Conservation (phyloP, 2,888 invertebrate genomes). For the Amaurobius ferox region DNA sequence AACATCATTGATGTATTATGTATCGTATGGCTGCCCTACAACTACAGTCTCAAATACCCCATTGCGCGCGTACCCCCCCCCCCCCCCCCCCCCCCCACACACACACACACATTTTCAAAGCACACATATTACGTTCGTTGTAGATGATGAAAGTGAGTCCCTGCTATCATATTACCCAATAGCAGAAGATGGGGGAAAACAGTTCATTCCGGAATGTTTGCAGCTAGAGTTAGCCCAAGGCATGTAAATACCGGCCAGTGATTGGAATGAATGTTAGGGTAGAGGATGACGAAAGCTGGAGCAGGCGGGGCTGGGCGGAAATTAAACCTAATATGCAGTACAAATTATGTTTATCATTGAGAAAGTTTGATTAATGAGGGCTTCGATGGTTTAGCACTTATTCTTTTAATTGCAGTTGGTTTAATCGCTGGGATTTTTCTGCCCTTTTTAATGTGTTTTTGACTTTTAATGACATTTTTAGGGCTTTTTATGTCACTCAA, state of each 20-base stretch:
- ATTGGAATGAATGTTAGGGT: background rate
- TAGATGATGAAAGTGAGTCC: slow-evolving; percentile 1
- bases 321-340: too few species aligned
- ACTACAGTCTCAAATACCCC: background rate
- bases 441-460: too few species aligned
- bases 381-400: too few species aligned
- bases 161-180: background rate
- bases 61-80: background rate
- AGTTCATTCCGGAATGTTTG: background rate
- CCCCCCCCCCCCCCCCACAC: background rate
- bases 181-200: background rate
- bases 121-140: slow-evolving; percentile 1
- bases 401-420: too few species aligned
- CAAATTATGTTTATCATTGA: too few species aligned
- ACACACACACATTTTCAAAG: background rate
- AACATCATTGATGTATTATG: background rate
- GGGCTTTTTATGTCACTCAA: too few species aligned
- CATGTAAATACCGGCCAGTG: background rate
- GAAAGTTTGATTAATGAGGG: too few species aligned
- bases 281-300: background rate
- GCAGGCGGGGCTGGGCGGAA: background rate
- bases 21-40: background rate
- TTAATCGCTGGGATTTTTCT: too few species aligned
- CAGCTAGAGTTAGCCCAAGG: background rate
- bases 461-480: too few species aligned